Evolutionary conservation across 2,888 invertebrate genomes (phyloP), one percentile per base, ranked within the genome.

Genomic region (Dryobota labecula): DNA sequence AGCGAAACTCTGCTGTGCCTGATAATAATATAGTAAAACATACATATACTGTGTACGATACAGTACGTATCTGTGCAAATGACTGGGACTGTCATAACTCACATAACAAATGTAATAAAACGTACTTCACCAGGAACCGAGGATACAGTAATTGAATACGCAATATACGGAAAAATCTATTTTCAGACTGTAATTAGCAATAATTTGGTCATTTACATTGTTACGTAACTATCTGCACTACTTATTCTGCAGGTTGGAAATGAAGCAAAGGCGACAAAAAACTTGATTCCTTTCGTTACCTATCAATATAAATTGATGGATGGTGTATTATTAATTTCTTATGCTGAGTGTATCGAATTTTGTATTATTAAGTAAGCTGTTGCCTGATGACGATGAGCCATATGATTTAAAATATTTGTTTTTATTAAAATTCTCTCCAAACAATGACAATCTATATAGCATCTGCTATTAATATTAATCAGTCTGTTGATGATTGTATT

Each of bases 1-100:
- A 69, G 78, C 81, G 76, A 78, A 64, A 53, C 73, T 73, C 64
- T 71, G 73, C 65, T 51, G 71, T 69, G 76, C 58, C 70, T 67
- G 78, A 82, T 83, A 72, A 72, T 63, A 63, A 72, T 62, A 79
- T 77, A 76, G 58, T 71, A 80, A 73, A 67, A 11, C 43, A 68
- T 71, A 65, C 45, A 30, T 33, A 56, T 54, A 58, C 24, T 49
- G 36, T 47, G n/a, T 67, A 56, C 30, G 38, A 24, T 30, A 60
- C 20, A 54, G 15, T 71, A 51, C 5, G 45, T 68, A 63, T 70
- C 53, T 60, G 78, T 66, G 78, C 66, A 78, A 78, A 82, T 66
- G 27, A 65, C 71, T 76, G 36, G 78, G 43, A 49, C 41, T 51
- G 60, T 78, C 63, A 71, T 67, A 67, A 20, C 43, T 33, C 38